Percentiles rank a stretch among this genome's conserved stretches.
Evolutionary conservation across 1,140 invertebrate genomes (phyloP).

Genomic region (Ceratina australensis): DNA sequence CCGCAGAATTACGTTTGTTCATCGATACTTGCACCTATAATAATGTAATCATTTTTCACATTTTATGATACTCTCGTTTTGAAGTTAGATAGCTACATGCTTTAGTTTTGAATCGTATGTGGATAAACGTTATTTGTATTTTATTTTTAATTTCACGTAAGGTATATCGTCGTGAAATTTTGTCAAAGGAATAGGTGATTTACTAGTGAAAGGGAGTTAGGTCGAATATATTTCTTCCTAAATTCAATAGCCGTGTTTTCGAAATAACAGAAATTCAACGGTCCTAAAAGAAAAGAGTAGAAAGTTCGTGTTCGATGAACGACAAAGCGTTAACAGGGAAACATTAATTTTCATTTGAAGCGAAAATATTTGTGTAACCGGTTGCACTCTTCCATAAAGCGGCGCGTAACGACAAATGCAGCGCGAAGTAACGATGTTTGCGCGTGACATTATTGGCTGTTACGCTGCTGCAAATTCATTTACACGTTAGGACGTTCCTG

Average conservation of each 20-base stretch:
- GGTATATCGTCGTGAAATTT: too few species aligned
- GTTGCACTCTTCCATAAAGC: conserved; percentile 8
- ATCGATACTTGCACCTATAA: conserved; percentile 20
- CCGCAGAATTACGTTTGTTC: conserved; percentile 13
- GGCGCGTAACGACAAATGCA: conserved; percentile 37
- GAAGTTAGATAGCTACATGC: neutral
- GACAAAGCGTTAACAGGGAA: neutral
- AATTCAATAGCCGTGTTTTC: conserved; percentile 2
- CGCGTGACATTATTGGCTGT: conserved; percentile 30
- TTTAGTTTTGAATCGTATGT: neutral
- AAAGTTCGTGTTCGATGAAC: neutral
- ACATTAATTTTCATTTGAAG: conserved; percentile 44
- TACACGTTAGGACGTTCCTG: conserved; percentile 41
- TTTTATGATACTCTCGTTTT: neutral
- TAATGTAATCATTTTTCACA: neutral
- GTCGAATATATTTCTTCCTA: neutral
- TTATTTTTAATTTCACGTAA: too few species aligned
- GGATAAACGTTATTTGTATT: too few species aligned
- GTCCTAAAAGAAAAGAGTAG: neutral
- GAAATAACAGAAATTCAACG: neutral
- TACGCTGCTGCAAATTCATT: conserved; percentile 41
- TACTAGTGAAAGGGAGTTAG: too few species aligned
- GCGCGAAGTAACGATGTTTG: conserved; percentile 43
- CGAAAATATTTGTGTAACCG: conserved; percentile 34
- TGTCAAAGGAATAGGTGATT: too few species aligned